Base-by-base conservation (phyloP, 1,140 invertebrate species). In the Dinoponera quadriceps region DNA sequence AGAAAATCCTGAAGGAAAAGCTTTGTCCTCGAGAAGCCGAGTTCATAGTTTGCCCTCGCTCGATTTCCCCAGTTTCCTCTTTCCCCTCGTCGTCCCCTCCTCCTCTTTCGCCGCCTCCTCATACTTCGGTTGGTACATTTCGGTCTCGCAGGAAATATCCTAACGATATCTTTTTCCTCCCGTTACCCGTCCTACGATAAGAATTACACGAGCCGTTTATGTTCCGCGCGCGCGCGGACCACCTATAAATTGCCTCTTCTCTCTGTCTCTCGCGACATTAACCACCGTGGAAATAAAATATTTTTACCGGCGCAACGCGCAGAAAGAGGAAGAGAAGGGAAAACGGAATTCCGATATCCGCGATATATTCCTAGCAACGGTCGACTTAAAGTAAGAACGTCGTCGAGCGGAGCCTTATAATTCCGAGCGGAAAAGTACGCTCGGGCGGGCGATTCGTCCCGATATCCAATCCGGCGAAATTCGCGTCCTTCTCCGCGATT, bases 31-130 rank as follows among this genome's bases (percentile, higher is more conserved):
- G 86, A 87, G 89, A 87, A 90, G 82, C 85, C 73, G 59, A 74
- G 83, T 88, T 90, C 89, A 85, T 90, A 90, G 86, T 88, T 91
- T 91, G 88, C 85, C 81, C 83, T 90, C 88, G 89, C 89, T 91
- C 90, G 89, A 91, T 91, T 91, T 90, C 85, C 85, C 85, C 83
- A 85, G 68, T 65, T 49, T 54, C 55, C 49, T 62, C 27, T 54
- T 22, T 14, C 62, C 49, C 55, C 27, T 11, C 49, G 38, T 9
- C 38, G 38, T 44, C 65, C 81, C 60, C 63, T 29, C 29, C 57
- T 54, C 55, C 38, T 62, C 38, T 48, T 22, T 13, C 62, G 49
- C 55, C 27, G 18, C 2, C 25, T 25, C 25, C 33, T 25, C 38
- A 44, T 44, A 5, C 75, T 60, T 69, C 63, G 57, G 69, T 69